Evolutionary conservation across 2,113 vertebrate genomes (phyloP).

Genomic region (Bos javanicus): DNA sequence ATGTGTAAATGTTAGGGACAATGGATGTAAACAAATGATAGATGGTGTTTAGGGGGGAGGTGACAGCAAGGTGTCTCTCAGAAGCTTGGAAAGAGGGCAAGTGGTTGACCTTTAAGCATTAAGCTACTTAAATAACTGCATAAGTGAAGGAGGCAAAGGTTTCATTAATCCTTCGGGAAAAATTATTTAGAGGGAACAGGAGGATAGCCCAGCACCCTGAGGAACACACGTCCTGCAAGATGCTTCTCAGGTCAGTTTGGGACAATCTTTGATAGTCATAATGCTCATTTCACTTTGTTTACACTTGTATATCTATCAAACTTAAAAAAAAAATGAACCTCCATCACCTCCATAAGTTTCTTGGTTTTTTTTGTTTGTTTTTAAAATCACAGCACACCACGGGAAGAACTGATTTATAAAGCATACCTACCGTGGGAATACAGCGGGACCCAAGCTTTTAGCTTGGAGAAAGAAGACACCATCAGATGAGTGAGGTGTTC

Average conservation of each 20-base stretch:
- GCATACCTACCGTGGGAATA: not conserved
- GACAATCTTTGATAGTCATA: not conserved
- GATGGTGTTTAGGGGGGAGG: not conserved
- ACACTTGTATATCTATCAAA: not conserved
- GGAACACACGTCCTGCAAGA: not conserved
- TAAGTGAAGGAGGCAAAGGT: not conserved
- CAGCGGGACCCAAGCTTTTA: not conserved
- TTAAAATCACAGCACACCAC: not conserved
- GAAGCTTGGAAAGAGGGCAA: conserved; percentile 14
- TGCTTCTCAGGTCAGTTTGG: not conserved
- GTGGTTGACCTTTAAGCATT: not conserved
- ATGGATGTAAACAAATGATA: not conserved
- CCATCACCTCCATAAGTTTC: not conserved
- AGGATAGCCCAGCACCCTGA: not conserved
- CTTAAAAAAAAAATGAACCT: not conserved
- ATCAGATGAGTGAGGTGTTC: not conserved
- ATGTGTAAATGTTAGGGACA: not conserved
- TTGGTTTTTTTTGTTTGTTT: not conserved
- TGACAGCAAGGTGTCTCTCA: not conserved
- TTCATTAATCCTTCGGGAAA: not conserved
- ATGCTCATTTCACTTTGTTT: not conserved
- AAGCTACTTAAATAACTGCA: not conserved
- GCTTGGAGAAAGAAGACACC: not conserved
- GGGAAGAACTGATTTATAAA: not conserved
- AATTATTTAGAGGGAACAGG: not conserved